Percentiles rank a stretch among this genome's conserved stretches.
Evolutionary conservation across 2,888 invertebrate species (phyloP).

Genomic region (Myopa tessellatipennis): DNA sequence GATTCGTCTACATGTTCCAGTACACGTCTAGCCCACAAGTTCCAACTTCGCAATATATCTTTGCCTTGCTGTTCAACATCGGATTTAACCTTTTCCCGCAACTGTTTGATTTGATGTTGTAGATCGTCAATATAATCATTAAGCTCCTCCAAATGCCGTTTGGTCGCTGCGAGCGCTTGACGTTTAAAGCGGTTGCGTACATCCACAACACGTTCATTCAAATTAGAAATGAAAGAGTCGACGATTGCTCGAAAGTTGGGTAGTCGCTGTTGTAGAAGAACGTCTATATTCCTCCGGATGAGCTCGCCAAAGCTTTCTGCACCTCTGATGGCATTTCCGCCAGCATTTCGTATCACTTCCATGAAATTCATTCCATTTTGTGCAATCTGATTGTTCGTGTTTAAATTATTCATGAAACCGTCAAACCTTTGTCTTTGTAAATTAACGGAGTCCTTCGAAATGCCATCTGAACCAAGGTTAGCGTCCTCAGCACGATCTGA

Average conservation of each 20-base stretch:
- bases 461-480: too few relatives aligned
- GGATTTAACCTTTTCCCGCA: neutral
- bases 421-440: too few relatives aligned
- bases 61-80: neutral
- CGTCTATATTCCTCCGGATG: too few relatives aligned
- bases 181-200: constrained; percentile 22
- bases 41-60: neutral
- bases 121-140: neutral
- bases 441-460: too few relatives aligned
- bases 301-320: too few relatives aligned
- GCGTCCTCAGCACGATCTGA: too few relatives aligned
- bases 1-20: neutral
- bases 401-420: too few relatives aligned
- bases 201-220: neutral
- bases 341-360: too few relatives aligned
- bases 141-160: neutral
- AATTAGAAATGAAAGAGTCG: constrained; percentile 8
- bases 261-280: neutral
- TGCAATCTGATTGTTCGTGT: too few relatives aligned
- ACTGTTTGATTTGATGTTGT: neutral
- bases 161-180: constrained; percentile 1
- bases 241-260: neutral
- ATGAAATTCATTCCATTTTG: too few relatives aligned
- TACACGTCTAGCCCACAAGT: neutral
- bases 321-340: too few relatives aligned